A percentile compares a stretch with the other conserved stretches of the same genome.
phyloP scores from a whole-genome alignment of 1,140 invertebrate species.

The Stegodyphus mimosarum region DNA sequence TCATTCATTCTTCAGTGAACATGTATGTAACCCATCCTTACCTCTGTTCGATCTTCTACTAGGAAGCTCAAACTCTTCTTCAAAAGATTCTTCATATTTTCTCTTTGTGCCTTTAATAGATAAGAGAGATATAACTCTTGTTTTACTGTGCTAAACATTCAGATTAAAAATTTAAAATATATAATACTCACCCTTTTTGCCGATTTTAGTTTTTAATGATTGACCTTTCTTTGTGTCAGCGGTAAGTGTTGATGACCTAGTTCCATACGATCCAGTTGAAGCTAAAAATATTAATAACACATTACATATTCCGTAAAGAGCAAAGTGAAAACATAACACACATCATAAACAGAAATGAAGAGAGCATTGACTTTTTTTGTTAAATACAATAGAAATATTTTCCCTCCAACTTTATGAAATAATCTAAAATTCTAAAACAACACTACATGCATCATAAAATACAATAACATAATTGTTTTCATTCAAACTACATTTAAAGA shows the following conservation, averaged over 20 bases:
- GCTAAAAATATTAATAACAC: conserved; percentile 10
- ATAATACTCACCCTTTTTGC: conserved; percentile 15
- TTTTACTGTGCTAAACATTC: not conserved
- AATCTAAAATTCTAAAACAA: too few relatives aligned
- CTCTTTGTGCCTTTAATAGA: conserved; percentile 18
- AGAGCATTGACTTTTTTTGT: too few relatives aligned
- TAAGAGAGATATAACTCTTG: not conserved
- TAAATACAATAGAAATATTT: too few relatives aligned
- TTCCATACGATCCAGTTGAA: conserved; percentile 41
- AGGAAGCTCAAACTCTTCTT: conserved; percentile 48
- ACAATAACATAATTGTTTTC: too few relatives aligned
- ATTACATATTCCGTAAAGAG: not conserved
- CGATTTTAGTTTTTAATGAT: conserved; percentile 29
- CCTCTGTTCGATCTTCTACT: conserved; percentile 33
- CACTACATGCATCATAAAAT: too few relatives aligned
- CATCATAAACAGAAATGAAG: too few relatives aligned
- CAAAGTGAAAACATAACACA: too few relatives aligned
- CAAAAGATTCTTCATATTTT: conserved; percentile 53
- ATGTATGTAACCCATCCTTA: not conserved
- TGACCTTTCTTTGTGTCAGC: conserved; percentile 6
- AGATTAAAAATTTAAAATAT: not conserved
- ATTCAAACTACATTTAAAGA: too few relatives aligned
- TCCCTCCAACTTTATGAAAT: too few relatives aligned
- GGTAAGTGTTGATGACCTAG: conserved; percentile 28
- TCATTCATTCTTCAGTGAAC: too few relatives aligned